Evolutionary conservation across 1,140 invertebrate species (phyloP), one percentile per base, ranked within the genome.

Genomic region (Camponotus pennsylvanicus): DNA sequence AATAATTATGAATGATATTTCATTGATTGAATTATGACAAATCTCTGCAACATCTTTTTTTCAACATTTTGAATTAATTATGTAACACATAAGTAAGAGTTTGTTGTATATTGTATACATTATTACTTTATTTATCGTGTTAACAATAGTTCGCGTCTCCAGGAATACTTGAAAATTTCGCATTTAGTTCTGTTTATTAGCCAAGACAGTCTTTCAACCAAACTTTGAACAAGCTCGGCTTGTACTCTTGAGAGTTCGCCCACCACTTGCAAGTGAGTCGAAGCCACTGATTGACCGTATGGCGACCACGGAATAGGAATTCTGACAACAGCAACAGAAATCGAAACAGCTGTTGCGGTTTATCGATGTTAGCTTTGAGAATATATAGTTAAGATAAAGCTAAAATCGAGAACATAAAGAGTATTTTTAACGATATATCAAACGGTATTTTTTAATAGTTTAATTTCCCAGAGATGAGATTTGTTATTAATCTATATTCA

Each of bases 311-410:
- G 90, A 91, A 88, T 85, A 87, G 87, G 71, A 89, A 91, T 92
- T 91, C 83, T 89, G 88, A 89, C 90, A 91, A 89, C 89, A 87
- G 91, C 88, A 88, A 75, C 86, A 55, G 66, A 70, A 86, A 79
- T 86, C 64, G 80, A 89, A 86, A 90, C 86, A 83, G 87, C 80
- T 87, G 90, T 82, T 92, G 85, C 52, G 88, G 88, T 85, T 85
- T 86, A 84, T 80, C 84, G 86, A 89, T 42, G 32, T 61, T 61
- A 45, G 42, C 34, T 82, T n/a, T 42, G 8, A 13, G 63, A 21
- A 64, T 32, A 70, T 57, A 55, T 49, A 61, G 61, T 8, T 42
- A 49, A 77, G 13, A 9, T 34, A 15, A 49, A 40, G n/a, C 18
- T 49, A 52, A 52, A 52, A 52, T 52, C 5, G 49, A 52, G 4